Percentiles rank a stretch among this genome's conserved stretches.
These are phyloP conservation scores for Heliangelus exortis DNA, from an alignment of 2,797 vertebrate genomes.

Conservation along the genomic window DNA sequence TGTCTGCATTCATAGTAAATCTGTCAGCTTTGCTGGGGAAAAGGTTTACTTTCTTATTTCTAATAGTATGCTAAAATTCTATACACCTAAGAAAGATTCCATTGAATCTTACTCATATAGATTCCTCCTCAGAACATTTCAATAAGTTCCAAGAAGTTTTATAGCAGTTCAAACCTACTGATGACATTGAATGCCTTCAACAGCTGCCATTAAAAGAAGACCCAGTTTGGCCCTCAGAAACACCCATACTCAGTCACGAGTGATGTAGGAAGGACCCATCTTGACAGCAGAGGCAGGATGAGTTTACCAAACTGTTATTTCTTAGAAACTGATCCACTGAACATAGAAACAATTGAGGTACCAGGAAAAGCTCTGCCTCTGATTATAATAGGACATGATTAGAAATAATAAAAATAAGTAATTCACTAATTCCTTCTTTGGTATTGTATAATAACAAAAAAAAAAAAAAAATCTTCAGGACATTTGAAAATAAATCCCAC, in stretches of 20 bases:
- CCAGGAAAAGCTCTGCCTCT: neutral
- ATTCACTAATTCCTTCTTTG: neutral
- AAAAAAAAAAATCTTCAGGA: neutral
- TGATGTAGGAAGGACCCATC: neutral
- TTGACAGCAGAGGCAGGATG: conserved; percentile 4
- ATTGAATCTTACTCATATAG: neutral
- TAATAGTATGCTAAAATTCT: neutral
- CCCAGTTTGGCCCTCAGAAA: conserved; percentile 3
- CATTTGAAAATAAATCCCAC: neutral
- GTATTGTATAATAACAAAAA: conserved; percentile 4
- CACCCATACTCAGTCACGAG: neutral
- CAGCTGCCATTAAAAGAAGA: neutral
- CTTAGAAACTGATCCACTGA: neutral
- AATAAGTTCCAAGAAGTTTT: neutral
- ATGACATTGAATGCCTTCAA: neutral
- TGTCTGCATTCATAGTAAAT: neutral
- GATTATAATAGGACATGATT: neutral
- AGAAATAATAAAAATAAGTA: neutral
- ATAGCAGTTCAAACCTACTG: neutral
- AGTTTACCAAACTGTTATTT: conserved; percentile 7
- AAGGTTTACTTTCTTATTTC: neutral
- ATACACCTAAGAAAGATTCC: neutral
- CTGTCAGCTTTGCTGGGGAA: neutral
- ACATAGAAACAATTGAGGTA: neutral
- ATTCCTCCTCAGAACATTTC: neutral